Evolutionary conservation across 2,888 invertebrate genomes (phyloP).

Genomic region (Cybosia mesomella): DNA sequence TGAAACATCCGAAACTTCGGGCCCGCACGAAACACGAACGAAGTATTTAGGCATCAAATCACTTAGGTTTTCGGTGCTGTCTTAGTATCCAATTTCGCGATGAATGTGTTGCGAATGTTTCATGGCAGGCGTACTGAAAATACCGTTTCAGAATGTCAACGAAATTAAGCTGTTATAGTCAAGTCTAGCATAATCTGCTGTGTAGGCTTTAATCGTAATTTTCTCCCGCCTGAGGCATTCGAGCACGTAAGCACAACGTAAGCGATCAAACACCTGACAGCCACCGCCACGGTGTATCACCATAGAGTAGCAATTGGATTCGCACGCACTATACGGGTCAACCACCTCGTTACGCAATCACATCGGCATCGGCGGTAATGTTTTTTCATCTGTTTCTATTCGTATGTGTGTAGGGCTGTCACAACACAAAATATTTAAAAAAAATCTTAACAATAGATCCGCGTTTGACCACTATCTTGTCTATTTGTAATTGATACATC

Average conservation of each 20-base stretch:
- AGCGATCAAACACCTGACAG: slow-evolving; percentile 13
- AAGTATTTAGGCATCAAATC: too few relatives aligned
- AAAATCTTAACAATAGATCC: not conserved
- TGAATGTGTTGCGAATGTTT: too few relatives aligned
- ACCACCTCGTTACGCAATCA: slow-evolving; percentile 73
- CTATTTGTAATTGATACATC: not conserved
- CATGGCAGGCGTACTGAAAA: not conserved
- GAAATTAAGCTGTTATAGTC: not conserved
- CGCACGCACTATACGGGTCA: slow-evolving; percentile 69
- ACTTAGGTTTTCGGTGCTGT: too few relatives aligned
- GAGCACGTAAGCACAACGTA: slow-evolving; percentile 7
- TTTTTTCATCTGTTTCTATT: slow-evolving; percentile 62
- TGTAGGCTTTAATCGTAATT: not conserved
- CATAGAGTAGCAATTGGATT: slow-evolving; percentile 63
- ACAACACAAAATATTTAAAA: not conserved
- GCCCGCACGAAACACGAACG: too few relatives aligned
- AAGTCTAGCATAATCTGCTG: not conserved
- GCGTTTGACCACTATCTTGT: not conserved
- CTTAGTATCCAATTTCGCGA: too few relatives aligned
- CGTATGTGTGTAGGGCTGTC: slow-evolving; percentile 40
- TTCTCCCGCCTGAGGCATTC: not conserved
- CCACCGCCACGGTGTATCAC: slow-evolving; percentile 8
- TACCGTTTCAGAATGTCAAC: not conserved
- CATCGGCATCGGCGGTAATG: slow-evolving; percentile 47
- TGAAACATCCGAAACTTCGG: too few relatives aligned